Evolutionary conservation across 2,888 invertebrate genomes (phyloP).

Genomic region (Xanthia togata): DNA sequence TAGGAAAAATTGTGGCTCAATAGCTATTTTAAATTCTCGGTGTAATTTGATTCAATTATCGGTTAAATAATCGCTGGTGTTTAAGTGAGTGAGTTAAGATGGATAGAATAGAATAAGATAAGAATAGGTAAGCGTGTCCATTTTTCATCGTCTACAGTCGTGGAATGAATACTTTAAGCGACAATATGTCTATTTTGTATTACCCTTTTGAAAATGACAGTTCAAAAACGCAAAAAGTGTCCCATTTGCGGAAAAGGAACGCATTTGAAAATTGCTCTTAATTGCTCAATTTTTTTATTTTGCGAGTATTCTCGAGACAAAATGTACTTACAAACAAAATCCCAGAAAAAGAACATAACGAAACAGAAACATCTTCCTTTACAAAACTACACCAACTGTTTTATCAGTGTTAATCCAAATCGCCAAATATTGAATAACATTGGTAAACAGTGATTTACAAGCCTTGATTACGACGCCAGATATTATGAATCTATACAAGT

Average conservation of each 20-base stretch:
- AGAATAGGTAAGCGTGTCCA: no score
- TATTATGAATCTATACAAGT: constrained; percentile 38
- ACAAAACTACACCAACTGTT: constrained; percentile 18
- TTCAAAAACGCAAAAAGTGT: no score
- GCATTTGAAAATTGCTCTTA: no score
- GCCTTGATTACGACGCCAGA: constrained; percentile 39
- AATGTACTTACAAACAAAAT: no score
- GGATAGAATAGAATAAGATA: no score
- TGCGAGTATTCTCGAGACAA: no score
- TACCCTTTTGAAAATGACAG: no score
- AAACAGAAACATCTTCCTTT: background rate
- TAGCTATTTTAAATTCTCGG: constrained; percentile 41
- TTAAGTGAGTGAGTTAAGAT: constrained; percentile 8
- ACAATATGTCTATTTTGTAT: no score
- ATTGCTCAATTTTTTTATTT: no score
- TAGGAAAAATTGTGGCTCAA: constrained; percentile 52
- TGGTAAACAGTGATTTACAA: constrained; percentile 37
- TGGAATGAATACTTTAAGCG: no score
- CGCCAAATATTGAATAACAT: constrained; percentile 31
- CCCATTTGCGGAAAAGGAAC: no score
- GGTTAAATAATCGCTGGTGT: constrained; percentile 25
- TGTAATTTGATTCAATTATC: constrained; percentile 38
- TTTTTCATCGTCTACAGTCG: background rate
- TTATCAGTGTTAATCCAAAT: constrained; percentile 18
- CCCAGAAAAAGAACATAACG: no score